Evolutionary conservation across 2,113 vertebrate genomes (phyloP).

Genomic region (Tenrec ecaudatus): DNA sequence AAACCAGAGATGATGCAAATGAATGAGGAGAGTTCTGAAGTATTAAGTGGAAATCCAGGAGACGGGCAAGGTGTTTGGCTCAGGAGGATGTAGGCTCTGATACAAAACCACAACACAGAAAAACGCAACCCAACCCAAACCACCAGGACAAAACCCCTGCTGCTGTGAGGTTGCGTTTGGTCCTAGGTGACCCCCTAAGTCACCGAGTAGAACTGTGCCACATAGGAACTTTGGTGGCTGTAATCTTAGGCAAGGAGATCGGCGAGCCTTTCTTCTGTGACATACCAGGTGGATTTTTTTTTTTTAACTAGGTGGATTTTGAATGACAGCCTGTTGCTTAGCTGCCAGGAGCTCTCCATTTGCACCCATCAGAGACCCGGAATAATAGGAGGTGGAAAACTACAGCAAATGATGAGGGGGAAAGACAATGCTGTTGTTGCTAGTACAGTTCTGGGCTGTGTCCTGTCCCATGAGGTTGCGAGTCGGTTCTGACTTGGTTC

Average conservation of each 20-base stretch:
- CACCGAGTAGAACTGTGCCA: background rate
- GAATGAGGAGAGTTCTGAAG: constrained; percentile 62
- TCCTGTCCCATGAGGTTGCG: too few relatives aligned
- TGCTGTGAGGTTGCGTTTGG: background rate
- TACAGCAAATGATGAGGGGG: background rate
- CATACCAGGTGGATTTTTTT: background rate
- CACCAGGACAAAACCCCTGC: background rate
- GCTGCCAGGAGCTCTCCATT: background rate
- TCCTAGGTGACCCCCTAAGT: background rate
- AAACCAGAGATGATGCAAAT: constrained; percentile 55
- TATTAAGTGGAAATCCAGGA: constrained; percentile 70
- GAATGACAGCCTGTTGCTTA: background rate
- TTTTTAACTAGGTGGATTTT: background rate
- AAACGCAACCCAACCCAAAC: background rate
- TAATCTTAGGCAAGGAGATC: background rate
- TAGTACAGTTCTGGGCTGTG: background rate
- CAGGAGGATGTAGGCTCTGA: background rate
- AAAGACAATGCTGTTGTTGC: constrained; percentile 14
- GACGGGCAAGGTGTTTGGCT: constrained; percentile 35
- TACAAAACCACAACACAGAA: background rate
- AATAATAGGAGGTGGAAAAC: background rate
- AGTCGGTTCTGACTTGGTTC: too few relatives aligned
- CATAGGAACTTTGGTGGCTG: background rate
- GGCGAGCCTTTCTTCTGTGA: background rate
- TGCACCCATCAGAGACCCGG: background rate